Base-by-base conservation (phyloP, 2,797 vertebrate genomes). In the Argentina silus region DNA sequence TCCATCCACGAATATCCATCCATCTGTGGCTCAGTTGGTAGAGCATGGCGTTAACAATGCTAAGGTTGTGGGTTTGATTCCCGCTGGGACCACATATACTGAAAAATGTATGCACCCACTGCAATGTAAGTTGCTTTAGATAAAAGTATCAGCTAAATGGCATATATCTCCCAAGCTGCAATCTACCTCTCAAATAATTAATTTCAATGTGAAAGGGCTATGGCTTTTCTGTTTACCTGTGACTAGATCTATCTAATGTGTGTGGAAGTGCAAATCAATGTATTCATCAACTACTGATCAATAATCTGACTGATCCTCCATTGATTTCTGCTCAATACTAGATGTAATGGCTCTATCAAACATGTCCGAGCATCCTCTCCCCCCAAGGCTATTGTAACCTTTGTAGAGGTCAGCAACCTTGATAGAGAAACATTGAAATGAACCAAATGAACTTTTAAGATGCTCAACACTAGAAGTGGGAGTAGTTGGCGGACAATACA, bases 251-350 rank as follows among this genome's bases (percentile, higher is more conserved):
- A 45, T 69, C 14, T 59, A 56, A n/a, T 61, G 8, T 43, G 8
- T n/a, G 42, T 11, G 61, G 43, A 64, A 64, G 36, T 3, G 3
- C 43, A 45, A 43, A 64, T 19, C 44, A 57, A 57, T 7, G 23
- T 43, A 42, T 64, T 64, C 62, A 64, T n/a, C 62, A 17, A 65
- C 14, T 59, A 43, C 55, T 61, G 73, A 79, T 79, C 65, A 51
- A 77, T 80, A 75, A 62, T 76, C 10, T 53, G 50, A 47, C 44
- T 74, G 17, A 56, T 74, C 55, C 50, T 17, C 65, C 21, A 59
- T 76, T 66, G 62, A 9, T 50, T 76, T 64, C 45, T 36, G 15
- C 74, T 78, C 70, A 70, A 66, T 82, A 59, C 59, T 0, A 44
- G 17, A 47, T 42, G 2, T 21, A 75, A 48, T 45, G 42, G 12